Base-by-base conservation (phyloP, 2,797 vertebrate species). In the Rhincodon typus region DNA sequence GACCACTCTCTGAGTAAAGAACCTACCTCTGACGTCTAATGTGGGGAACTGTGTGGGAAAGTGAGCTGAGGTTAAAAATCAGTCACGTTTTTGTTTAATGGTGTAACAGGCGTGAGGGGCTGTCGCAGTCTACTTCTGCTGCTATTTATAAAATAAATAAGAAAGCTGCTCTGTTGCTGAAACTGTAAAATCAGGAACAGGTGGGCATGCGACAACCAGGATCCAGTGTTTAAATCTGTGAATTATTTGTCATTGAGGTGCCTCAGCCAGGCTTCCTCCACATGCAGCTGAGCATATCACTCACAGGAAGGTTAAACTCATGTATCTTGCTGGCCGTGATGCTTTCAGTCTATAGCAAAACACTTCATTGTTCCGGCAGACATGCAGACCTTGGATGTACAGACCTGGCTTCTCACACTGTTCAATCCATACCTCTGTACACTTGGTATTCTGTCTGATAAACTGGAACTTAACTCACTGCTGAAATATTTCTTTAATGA, bases 401-500 rank as follows among this genome's bases (percentile, higher is more conserved):
- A 67, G n/a, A 69, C 62, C 34, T 93, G 90, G 90, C 66, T 12
- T 7, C n/a, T 38, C 23, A 25, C 62, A 93, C 62, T 67, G 19
- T 69, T n/a, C 88, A 46, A 74, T 94, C 27, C 69, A 53, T 10
- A 70, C 38, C 13, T 94, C 50, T 94, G 72, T 42, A 46, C 69
- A 74, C 69, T 70, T 74, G 69, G 66, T 93, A 38, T 42, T 93
- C n/a, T 93, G 19, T 93, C 34, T 69, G 66, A 69, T 38, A 93
- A 69, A 93, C 94, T 74, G 46, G 94, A 70, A 50, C 67, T 74
- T 15, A 72, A 34, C 69, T 50, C 94, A 70, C 70, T 94, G 94
- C 69, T 94, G 38, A 94, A 94, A 74, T 30, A 15, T 70, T 94
- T 93, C 90, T 93, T 69, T 72, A 30, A 42, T 94, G 94, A 94